Conservation (phyloP, 2,888 invertebrate genomes). For the Lasiommata megera region DNA sequence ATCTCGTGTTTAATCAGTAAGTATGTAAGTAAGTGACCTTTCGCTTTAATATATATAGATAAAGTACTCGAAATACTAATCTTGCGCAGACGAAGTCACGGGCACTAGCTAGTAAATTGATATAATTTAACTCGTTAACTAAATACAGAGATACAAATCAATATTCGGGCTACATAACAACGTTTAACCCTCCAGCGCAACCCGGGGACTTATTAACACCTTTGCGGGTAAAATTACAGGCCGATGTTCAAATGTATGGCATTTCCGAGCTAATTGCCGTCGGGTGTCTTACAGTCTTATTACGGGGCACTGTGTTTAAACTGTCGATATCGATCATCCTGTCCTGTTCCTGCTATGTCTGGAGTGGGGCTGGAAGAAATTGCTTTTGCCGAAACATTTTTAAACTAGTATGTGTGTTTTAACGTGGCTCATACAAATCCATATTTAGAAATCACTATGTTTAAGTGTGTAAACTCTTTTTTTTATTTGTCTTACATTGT, state of each 20-base stretch:
- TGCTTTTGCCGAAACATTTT: background rate
- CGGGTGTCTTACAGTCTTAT: conserved; percentile 26
- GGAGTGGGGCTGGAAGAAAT: background rate
- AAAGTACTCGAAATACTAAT: no score
- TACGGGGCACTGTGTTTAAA: conserved; percentile 27
- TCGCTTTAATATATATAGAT: no score
- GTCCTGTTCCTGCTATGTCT: conserved; percentile 4
- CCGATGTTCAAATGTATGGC: conserved; percentile 39
- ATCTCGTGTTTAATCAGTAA: no score
- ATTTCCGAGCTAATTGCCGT: conserved; percentile 37
- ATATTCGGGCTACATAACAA: conserved; percentile 27
- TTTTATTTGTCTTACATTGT: no score
- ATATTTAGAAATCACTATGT: no score
- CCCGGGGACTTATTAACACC: conserved; percentile 38
- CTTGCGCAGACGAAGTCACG: no score
- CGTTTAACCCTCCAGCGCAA: conserved; percentile 26
- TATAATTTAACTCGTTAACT: background rate
- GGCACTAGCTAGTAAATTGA: no score
- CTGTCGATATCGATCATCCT: conserved; percentile 28
- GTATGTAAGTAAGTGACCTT: no score
- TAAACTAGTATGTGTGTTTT: background rate
- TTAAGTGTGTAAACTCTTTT: no score
- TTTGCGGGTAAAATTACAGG: conserved; percentile 41
- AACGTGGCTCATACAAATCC: no score
- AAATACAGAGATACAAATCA: conserved; percentile 23